Evolutionary conservation across 1,140 invertebrate species (phyloP).

Genomic region (Zaprionus taronus): DNA sequence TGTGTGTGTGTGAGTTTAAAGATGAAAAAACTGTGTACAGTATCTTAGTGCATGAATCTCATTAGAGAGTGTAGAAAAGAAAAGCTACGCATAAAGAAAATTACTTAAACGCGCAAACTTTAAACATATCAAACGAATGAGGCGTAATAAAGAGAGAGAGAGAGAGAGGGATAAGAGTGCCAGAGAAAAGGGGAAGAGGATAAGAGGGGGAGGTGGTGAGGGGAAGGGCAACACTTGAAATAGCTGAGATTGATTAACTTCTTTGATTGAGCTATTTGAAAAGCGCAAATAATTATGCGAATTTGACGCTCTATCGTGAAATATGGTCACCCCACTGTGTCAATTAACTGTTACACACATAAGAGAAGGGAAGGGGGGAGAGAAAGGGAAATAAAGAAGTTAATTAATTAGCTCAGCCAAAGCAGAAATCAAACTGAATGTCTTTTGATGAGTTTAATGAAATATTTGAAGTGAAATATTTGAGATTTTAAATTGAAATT

Average conservation of each 20-base stretch:
- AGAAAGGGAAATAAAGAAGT: too few species aligned
- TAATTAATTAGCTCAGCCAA: too few species aligned
- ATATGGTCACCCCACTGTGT: too few species aligned
- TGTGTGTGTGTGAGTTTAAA: neutral
- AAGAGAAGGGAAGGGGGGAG: too few species aligned
- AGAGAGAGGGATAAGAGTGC: neutral
- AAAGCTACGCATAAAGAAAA: neutral
- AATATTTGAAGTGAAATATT: neutral
- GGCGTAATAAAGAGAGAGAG: neutral
- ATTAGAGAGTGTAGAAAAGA: constrained; percentile 1
- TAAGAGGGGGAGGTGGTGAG: neutral
- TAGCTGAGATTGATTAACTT: neutral
- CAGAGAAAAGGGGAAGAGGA: neutral
- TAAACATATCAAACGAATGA: neutral
- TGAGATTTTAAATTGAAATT: neutral
- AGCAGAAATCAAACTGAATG: too few species aligned
- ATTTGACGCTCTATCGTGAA: too few species aligned
- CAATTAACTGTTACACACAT: too few species aligned
- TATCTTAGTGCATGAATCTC: constrained; percentile 10
- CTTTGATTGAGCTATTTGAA: neutral
- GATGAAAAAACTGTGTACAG: constrained; percentile 6
- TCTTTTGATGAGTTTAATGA: too few species aligned
- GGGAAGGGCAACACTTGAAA: neutral
- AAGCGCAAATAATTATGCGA: neutral
- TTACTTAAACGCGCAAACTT: neutral